Base-by-base conservation (phyloP, 2,797 vertebrate genomes). In the Sylvia borin region DNA sequence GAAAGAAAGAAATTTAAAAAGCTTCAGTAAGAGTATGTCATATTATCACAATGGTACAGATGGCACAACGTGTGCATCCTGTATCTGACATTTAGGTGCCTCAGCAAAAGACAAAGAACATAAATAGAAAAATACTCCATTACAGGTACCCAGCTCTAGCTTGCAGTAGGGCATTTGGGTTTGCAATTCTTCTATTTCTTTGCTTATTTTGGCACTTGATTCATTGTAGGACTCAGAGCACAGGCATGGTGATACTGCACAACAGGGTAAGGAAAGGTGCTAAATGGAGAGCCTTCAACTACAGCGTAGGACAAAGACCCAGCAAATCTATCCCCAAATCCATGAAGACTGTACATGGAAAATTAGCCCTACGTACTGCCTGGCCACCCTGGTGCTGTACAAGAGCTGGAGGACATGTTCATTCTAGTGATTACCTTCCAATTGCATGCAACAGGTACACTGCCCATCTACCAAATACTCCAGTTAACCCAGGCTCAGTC, bases 291-390 rank as follows among this genome's bases (percentile, higher is more conserved):
- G 24, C 40, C n/a, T 73, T 64, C 27, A 40, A 38, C 14, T 72
- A 31, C 2, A 83, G 51, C 27, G 53, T 5, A 68, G 15, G 34
- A 12, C 10, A 68, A 68, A 75, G 17, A 85, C 36, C 1, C 32
- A 72, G 58, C 13, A 80, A 24, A 58, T 81, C 72, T 31, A 78
- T 66, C 43, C 31, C 8, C 43, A 92, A 7, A 47, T 24, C 13
- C 29, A 43, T 2, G 14, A 26, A 32, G 9, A 8, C 4, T 9
- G 20, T 24, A 70, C 48, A 20, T 18, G 6, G 34, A 0, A 2
- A 78, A 58, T 18, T 24, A 78, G 47, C 17, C 45, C 27, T 32
- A 42, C 32, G 16, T 45, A 50, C 26, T 31, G 25, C 22, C 34
- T 47, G 24, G 45, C 5, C 47, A 72, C 29, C 11, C 7, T 18